These are phyloP conservation scores for Pseudoips prasinana DNA, from an alignment of 2,888 invertebrate species.

Conservation along the genomic window DNA sequence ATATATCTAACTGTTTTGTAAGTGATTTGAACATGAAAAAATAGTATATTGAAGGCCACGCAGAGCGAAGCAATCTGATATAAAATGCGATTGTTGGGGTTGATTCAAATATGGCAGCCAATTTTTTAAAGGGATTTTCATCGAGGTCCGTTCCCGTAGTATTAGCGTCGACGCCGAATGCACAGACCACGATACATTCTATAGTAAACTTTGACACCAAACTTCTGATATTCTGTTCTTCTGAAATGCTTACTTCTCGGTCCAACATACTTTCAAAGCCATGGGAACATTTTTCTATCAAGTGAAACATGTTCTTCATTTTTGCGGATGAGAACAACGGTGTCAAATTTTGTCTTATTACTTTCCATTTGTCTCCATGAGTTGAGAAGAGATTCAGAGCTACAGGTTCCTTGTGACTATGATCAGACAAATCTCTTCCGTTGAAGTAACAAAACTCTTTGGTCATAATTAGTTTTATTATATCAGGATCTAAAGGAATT, in stretches of 20 bases:
- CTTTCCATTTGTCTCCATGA: constrained; percentile 27
- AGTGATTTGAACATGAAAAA: constrained; percentile 12
- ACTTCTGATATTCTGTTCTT: constrained; percentile 11
- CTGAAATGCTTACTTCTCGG: constrained; percentile 8
- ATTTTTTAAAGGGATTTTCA: constrained; percentile 36
- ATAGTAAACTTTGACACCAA: constrained; percentile 14
- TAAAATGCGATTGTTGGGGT: neutral
- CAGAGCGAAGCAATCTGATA: neutral
- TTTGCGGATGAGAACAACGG: constrained; percentile 34
- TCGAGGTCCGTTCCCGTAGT: constrained; percentile 29
- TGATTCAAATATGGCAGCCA: constrained; percentile 5
- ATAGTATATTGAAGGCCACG: constrained; percentile 12
- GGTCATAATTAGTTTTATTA: constrained; percentile 41
- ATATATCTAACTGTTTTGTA: constrained; percentile 9
- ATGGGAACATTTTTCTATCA: constrained; percentile 25
- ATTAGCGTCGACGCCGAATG: constrained; percentile 42
- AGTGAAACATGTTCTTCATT: constrained; percentile 33
- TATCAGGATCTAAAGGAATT: constrained; percentile 41
- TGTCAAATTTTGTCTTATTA: constrained; percentile 30
- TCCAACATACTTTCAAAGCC: constrained; percentile 20
- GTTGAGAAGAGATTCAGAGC: constrained; percentile 21
- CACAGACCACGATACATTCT: constrained; percentile 28
- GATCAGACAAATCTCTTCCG: constrained; percentile 34
- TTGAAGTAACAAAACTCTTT: constrained; percentile 47
- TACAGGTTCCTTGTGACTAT: constrained; percentile 24